phyloP scores from a whole-genome alignment of 37 sponge, comb jelly and placozoan genomes.

The Crambe crambe region DNA sequence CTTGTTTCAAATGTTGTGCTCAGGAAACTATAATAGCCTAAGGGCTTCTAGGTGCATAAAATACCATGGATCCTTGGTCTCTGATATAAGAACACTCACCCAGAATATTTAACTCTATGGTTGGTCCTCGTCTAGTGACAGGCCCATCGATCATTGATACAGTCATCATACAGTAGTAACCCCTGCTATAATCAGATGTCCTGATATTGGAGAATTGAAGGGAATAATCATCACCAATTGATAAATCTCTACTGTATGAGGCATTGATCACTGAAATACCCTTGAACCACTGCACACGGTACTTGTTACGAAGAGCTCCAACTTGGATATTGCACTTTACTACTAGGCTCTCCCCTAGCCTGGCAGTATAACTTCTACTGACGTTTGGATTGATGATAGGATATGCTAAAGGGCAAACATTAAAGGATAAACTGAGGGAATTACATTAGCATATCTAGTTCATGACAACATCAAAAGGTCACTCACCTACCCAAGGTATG shows the following conservation, averaged over 20 bases:
- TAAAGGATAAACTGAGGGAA: neutral
- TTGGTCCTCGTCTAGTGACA: neutral
- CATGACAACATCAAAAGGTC: neutral
- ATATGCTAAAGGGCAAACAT: slow-evolving; percentile 4
- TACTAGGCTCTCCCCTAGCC: neutral
- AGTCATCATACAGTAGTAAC: slow-evolving; percentile 4
- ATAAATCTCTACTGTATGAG: neutral
- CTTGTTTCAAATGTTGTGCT: too few species aligned
- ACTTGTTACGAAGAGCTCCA: neutral
- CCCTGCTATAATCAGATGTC: neutral
- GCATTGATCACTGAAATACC: neutral
- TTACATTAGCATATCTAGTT: neutral
- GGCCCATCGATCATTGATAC: neutral
- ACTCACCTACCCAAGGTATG: too few species aligned
- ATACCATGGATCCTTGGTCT: too few species aligned
- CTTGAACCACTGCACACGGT: slow-evolving; percentile 6
- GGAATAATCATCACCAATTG: neutral
- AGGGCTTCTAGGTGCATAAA: neutral
- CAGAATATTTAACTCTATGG: neutral
- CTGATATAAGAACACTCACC: too few species aligned
- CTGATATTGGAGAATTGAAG: neutral
- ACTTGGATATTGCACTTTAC: neutral
- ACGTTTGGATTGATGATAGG: neutral
- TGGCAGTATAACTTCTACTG: neutral
- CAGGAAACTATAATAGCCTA: neutral